These are phyloP conservation scores for Balaenoptera acutorostrata DNA, from an alignment of 2,113 vertebrate species.

Conservation along the genomic window DNA sequence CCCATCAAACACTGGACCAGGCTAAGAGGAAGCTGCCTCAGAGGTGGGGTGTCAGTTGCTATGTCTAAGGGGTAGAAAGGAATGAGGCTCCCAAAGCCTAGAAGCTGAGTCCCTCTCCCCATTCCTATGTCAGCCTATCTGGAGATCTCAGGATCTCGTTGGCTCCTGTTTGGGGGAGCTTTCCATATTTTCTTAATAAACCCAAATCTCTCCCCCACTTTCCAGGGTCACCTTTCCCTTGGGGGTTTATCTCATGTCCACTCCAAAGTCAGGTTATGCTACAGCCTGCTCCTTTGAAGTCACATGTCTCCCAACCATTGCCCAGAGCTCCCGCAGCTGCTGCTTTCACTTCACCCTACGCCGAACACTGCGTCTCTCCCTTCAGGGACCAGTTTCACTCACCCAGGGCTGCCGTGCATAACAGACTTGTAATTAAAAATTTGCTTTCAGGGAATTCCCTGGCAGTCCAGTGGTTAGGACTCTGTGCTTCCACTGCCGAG, in stretches of 20 bases:
- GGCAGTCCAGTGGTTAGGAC: accelerated
- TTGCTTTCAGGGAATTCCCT: not conserved
- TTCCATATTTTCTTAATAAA: constrained; percentile 2
- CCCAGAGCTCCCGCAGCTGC: not conserved
- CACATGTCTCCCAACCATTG: not conserved
- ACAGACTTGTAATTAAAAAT: not conserved
- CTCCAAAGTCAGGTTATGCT: not conserved
- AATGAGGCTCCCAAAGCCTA: not conserved
- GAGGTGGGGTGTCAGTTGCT: not conserved
- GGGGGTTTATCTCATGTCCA: not conserved
- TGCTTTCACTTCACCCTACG: not conserved
- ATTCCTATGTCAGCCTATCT: not conserved
- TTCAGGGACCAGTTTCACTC: not conserved
- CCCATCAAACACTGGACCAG: not conserved
- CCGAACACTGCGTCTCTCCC: not conserved
- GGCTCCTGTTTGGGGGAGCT: not conserved
- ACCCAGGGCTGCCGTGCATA: not conserved
- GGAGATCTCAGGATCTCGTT: not conserved
- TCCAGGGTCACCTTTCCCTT: not conserved
- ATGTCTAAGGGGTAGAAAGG: not conserved
- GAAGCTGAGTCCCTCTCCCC: not conserved
- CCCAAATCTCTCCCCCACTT: not conserved
- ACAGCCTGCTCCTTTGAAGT: not conserved
- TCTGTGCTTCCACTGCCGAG: not conserved
- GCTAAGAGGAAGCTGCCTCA: not conserved